phyloP scores from a whole-genome alignment of 2,113 vertebrate genomes.

The Paratilapia polleni region DNA sequence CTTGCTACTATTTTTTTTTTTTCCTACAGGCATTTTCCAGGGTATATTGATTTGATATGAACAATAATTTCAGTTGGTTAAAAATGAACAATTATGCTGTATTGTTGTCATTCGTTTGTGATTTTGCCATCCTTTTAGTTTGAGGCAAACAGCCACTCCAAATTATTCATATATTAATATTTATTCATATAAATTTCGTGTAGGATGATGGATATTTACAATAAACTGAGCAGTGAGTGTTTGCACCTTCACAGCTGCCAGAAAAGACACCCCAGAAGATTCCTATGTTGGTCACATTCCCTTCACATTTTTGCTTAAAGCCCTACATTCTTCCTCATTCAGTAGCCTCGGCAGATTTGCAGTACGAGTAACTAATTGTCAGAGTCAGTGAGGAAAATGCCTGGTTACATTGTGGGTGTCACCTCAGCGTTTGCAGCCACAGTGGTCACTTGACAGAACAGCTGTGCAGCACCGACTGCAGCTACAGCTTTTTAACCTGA shows the following conservation, averaged over 20 bases:
- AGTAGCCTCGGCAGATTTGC: conserved; percentile 9
- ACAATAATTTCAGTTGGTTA: not conserved
- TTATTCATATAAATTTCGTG: not conserved
- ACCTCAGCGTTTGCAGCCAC: conserved; percentile 56
- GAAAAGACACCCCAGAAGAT: not conserved
- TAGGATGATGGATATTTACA: not conserved
- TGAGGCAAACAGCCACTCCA: not conserved
- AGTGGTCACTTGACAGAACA: conserved; percentile 65
- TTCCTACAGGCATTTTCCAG: not conserved
- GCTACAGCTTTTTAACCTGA: not conserved
- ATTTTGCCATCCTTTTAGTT: not conserved
- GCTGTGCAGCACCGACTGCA: conserved; percentile 49
- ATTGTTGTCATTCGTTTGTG: not conserved
- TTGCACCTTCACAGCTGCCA: not conserved
- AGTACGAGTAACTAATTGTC: conserved; percentile 5
- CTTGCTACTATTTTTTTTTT: not conserved
- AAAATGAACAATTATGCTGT: not conserved
- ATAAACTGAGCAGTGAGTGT: not conserved
- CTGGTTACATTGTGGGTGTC: conserved; percentile 62
- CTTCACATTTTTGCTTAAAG: conserved; percentile 8
- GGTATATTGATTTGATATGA: not conserved
- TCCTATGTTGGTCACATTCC: not conserved
- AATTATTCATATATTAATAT: not conserved
- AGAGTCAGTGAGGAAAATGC: conserved; percentile 26
- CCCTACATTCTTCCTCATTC: not conserved